These are phyloP conservation scores for Rhynchonycteris naso DNA, from an alignment of 2,797 vertebrate species.

Conservation along the genomic window DNA sequence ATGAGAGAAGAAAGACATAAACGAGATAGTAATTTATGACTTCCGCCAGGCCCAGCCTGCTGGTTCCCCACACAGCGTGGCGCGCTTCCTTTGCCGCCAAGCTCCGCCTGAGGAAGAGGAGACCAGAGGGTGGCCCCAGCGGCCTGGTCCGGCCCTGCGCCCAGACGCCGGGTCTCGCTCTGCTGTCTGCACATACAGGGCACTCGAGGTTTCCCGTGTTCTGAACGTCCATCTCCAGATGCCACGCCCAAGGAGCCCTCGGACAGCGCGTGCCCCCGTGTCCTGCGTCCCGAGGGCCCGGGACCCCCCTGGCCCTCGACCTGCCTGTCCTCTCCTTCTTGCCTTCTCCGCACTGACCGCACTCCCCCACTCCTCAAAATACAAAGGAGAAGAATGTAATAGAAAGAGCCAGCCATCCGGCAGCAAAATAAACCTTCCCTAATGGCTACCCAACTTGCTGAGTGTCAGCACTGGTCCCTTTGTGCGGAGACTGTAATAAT, in stretches of 20 bases:
- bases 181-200: accelerated
- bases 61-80: accelerated
- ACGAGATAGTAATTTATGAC: constrained; percentile 83
- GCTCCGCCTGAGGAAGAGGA: accelerated
- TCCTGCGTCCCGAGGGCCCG: accelerated
- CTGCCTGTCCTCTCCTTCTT: neutral
- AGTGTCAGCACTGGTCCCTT: constrained; percentile 77
- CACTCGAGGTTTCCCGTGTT: neutral
- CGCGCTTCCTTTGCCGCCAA: accelerated
- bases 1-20: constrained; percentile 82
- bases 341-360: neutral
- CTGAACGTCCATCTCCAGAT: neutral
- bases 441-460: constrained; percentile 86
- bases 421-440: constrained; percentile 81
- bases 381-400: constrained; percentile 58
- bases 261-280: accelerated
- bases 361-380: neutral
- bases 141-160: accelerated
- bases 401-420: constrained; percentile 73
- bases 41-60: neutral
- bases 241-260: accelerated
- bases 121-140: accelerated
- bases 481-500: constrained; percentile 84
- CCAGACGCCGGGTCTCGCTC: accelerated
- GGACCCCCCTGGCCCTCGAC: neutral